phyloP scores from a whole-genome alignment of 2,113 vertebrate genomes.

The Glaucomys volans region DNA sequence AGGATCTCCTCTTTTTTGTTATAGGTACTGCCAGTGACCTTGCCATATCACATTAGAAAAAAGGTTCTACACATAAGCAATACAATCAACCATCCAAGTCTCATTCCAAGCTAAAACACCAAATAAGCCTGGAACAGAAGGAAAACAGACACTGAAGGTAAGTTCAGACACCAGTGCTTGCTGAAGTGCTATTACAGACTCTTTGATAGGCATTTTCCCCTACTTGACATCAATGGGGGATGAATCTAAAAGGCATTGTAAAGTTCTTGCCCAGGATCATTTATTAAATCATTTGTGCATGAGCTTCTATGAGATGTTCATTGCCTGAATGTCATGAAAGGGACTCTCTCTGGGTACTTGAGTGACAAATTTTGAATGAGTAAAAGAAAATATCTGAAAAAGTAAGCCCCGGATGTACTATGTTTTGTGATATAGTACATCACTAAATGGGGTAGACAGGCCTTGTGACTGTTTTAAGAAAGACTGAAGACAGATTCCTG shows the following conservation, averaged over 20 bases:
- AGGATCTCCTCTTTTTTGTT: not conserved
- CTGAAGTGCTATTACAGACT: not conserved
- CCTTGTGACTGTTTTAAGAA: not conserved
- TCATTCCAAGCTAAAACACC: not conserved
- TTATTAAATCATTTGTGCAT: not conserved
- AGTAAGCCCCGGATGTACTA: not conserved
- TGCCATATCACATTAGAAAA: not conserved
- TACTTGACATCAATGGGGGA: not conserved
- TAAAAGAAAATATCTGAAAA: not conserved
- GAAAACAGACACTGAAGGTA: not conserved
- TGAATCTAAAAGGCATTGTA: not conserved
- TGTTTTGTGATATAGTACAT: not conserved
- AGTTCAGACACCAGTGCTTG: not conserved
- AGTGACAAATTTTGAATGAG: not conserved
- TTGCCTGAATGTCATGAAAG: not conserved
- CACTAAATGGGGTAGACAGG: not conserved
- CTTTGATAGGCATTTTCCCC: not conserved
- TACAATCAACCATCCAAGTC: not conserved
- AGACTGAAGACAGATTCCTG: not conserved
- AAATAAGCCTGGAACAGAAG: not conserved
- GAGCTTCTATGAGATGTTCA: not conserved
- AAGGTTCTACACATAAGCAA: not conserved
- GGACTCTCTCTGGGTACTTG: not conserved
- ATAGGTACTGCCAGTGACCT: not conserved
- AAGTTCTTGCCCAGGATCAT: not conserved